phyloP scores from a whole-genome alignment of 2,888 invertebrate genomes.

The Lissocephala sabroskyi region DNA sequence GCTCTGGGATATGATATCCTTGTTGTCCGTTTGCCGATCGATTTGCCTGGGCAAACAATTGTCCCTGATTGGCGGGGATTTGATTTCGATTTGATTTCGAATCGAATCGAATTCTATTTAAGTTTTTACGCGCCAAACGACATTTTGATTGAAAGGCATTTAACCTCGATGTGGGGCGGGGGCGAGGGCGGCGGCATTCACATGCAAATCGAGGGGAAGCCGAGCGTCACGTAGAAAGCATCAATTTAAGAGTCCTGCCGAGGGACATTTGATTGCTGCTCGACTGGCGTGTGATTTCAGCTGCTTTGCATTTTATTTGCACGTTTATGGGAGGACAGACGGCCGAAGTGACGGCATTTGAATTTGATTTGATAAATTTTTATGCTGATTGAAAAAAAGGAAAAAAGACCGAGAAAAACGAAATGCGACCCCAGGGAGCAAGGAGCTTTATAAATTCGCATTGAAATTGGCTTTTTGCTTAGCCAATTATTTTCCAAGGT shows the following conservation, averaged over 20 bases:
- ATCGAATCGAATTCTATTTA: constrained; percentile 32
- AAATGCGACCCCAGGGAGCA: constrained; percentile 51
- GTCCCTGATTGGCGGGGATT: constrained; percentile 51
- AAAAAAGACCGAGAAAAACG: too few species aligned
- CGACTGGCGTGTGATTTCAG: constrained; percentile 50
- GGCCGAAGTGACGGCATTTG: constrained; percentile 37
- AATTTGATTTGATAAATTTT: constrained; percentile 63
- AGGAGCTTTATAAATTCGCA: too few species aligned
- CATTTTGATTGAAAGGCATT: constrained; percentile 28
- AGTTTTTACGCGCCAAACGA: constrained; percentile 21
- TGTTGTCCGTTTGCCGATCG: constrained; percentile 12
- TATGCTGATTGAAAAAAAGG: constrained; percentile 55
- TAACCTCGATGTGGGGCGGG: background rate
- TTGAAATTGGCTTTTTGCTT: background rate
- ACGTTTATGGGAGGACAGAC: constrained; percentile 17
- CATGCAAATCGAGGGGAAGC: constrained; percentile 39
- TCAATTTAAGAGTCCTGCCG: constrained; percentile 29
- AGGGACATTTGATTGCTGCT: background rate
- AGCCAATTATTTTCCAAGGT: constrained; percentile 50
- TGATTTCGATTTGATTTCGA: constrained; percentile 56
- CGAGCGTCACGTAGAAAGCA: constrained; percentile 49
- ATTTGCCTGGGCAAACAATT: constrained; percentile 21
- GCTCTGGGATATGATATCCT: constrained; percentile 30
- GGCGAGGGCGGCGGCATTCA: constrained; percentile 17
- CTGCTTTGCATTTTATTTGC: constrained; percentile 48